A percentile compares a stretch with the other conserved stretches of the same genome.
phyloP scores from a whole-genome alignment of 2,797 vertebrate species.

The Coendou prehensilis region DNA sequence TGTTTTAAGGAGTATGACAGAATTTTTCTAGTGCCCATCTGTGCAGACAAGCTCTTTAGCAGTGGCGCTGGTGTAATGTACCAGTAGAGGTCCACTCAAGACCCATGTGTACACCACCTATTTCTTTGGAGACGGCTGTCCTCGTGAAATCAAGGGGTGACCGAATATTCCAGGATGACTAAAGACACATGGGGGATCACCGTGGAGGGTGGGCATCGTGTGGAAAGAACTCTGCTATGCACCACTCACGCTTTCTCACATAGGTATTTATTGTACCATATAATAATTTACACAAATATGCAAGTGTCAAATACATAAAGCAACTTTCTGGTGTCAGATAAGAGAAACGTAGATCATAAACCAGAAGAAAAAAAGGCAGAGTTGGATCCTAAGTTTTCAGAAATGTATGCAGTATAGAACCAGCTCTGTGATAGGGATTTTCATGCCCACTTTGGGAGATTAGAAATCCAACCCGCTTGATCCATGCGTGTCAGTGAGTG shows the following conservation, averaged over 20 bases:
- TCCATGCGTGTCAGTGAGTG: background rate
- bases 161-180: background rate
- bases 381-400: background rate
- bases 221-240: background rate
- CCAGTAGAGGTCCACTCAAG: background rate
- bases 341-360: background rate
- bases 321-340: background rate
- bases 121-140: background rate
- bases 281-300: background rate
- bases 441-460: accelerated
- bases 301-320: background rate
- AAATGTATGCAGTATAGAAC: background rate
- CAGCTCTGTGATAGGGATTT: background rate
- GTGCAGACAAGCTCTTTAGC: background rate
- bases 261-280: background rate
- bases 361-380: background rate
- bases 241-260: background rate
- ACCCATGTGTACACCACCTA: background rate
- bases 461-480: background rate
- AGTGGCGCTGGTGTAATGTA: background rate
- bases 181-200: background rate
- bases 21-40: background rate
- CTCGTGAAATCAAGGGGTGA: background rate
- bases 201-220: accelerated
- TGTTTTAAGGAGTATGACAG: background rate